Percentiles rank a stretch among this genome's conserved stretches.
Conservation (phyloP, 64 coral and sea anemone species). For the Montipora capricornis region DNA sequence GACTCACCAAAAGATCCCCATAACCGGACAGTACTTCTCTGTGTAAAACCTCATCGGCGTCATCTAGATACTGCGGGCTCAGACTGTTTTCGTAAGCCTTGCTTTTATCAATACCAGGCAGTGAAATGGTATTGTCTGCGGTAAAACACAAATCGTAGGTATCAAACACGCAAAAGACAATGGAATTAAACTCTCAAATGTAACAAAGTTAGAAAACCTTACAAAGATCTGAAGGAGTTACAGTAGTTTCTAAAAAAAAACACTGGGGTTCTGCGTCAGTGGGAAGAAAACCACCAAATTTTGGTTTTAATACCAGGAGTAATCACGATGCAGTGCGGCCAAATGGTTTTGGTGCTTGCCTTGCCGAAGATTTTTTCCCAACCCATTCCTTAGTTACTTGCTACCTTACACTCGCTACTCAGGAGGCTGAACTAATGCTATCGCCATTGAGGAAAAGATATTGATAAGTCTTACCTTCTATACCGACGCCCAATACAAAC, state of each 20-base stretch:
- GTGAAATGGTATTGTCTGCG: slow-evolving; percentile 4
- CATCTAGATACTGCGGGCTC: slow-evolving; percentile 42
- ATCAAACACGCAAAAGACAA: not conserved
- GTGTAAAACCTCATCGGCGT: slow-evolving; percentile 32
- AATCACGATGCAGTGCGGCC: no score
- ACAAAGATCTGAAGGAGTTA: no score
- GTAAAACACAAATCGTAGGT: not conserved
- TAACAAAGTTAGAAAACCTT: not conserved
- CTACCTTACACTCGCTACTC: no score
- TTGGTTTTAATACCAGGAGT: no score
- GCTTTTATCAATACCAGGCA: slow-evolving; percentile 26
- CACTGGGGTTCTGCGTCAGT: no score
- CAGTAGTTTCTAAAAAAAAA: no score
- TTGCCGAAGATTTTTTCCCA: no score
- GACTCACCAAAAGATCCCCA: slow-evolving; percentile 41
- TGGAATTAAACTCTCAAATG: not conserved
- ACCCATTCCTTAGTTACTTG: no score
- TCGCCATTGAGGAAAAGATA: no score
- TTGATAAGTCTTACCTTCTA: slow-evolving; percentile 1
- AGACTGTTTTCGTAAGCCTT: not conserved
- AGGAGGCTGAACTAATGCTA: not conserved
- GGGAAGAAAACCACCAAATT: no score
- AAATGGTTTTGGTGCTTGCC: no score
- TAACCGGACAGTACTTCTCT: slow-evolving; percentile 7
- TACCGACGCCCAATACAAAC: slow-evolving; percentile 54